These are phyloP conservation scores for Triplophysa siluroides DNA, from an alignment of 2,113 vertebrate genomes.

Conservation along the genomic window DNA sequence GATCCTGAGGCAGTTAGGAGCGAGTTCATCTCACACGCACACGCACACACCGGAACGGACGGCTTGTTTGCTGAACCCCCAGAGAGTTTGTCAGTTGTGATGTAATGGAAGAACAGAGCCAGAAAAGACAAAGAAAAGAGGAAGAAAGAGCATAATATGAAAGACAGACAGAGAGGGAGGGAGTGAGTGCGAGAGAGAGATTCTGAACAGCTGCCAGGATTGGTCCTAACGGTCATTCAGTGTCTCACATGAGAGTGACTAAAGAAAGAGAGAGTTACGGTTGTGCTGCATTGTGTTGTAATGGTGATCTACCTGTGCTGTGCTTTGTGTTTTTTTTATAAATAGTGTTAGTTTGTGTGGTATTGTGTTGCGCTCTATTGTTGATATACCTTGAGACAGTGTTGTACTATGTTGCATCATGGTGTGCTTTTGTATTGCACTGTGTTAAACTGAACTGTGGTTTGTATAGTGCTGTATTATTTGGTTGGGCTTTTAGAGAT, in stretches of 20 bases:
- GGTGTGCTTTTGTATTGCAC: not conserved
- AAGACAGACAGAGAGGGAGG: slow-evolving; percentile 3
- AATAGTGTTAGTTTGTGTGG: not conserved
- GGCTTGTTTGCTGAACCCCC: slow-evolving; percentile 20
- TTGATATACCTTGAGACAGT: not conserved
- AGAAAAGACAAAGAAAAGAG: slow-evolving; percentile 1
- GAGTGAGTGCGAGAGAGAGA: not conserved
- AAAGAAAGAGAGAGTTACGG: not conserved
- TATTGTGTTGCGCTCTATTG: not conserved
- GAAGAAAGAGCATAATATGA: slow-evolving; percentile 14
- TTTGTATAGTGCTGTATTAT: not conserved
- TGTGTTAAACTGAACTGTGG: not conserved
- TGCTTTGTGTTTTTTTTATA: not conserved
- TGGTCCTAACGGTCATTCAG: not conserved
- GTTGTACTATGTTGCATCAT: not conserved
- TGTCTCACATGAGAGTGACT: slow-evolving; percentile 11
- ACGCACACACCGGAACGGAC: not conserved
- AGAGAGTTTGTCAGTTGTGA: slow-evolving; percentile 19
- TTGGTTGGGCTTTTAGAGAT: not conserved
- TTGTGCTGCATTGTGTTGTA: not conserved
- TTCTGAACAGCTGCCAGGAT: slow-evolving; percentile 30
- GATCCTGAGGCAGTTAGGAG: slow-evolving; percentile 29
- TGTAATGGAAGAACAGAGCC: slow-evolving; percentile 21
- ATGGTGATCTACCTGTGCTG: not conserved
- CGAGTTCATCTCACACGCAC: slow-evolving; percentile 6